These are phyloP conservation scores for Drosophila leonis DNA, from an alignment of 2,888 invertebrate genomes.

Conservation along the genomic window DNA sequence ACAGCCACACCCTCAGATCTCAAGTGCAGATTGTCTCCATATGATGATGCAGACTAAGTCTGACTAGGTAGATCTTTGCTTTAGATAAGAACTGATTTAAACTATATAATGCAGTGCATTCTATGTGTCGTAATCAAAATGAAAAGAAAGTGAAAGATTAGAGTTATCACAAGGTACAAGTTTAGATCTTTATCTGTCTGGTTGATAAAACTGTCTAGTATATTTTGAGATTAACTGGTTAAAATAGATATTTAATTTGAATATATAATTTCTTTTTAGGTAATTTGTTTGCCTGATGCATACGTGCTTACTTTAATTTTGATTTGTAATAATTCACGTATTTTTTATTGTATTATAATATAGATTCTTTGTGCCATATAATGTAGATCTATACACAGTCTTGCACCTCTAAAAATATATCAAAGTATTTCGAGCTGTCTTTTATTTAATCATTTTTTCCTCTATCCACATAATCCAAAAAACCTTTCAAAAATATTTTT, in stretches of 20 bases:
- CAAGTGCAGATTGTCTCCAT: slow-evolving; percentile 2
- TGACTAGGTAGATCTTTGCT: slow-evolving; percentile 17
- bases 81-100: not conserved
- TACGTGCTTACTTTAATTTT: not conserved
- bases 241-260: not conserved
- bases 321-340: not conserved
- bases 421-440: too few relatives aligned
- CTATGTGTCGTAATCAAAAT: not conserved
- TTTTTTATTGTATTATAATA: too few relatives aligned
- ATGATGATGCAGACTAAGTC: not conserved
- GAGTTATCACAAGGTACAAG: not conserved
- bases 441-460: too few relatives aligned
- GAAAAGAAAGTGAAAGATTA: slow-evolving; percentile 16
- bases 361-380: too few relatives aligned
- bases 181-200: not conserved
- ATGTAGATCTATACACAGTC: too few relatives aligned
- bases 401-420: too few relatives aligned
- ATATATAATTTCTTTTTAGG: not conserved
- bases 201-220: not conserved
- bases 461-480: too few relatives aligned
- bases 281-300: not conserved
- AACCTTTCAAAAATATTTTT: too few relatives aligned
- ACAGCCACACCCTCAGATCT: not conserved
- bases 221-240: not conserved
- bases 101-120: not conserved